phyloP scores from a whole-genome alignment of 2,888 invertebrate genomes.

The Perdita meconis region DNA sequence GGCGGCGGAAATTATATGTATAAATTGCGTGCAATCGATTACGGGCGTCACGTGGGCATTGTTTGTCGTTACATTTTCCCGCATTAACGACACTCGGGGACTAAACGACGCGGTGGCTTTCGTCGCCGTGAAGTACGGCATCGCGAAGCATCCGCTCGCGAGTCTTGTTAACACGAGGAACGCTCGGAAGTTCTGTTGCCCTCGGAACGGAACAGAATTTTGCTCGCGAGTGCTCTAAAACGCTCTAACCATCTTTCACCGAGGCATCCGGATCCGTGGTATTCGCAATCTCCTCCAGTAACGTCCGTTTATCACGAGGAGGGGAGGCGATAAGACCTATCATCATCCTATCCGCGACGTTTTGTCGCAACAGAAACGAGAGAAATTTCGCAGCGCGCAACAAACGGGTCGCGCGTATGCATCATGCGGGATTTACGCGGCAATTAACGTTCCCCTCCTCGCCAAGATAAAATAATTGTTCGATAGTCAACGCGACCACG shows the following conservation, averaged over 20 bases:
- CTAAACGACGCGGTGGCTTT: conserved; percentile 23
- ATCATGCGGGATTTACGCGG: conserved; percentile 18
- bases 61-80: conserved; percentile 18
- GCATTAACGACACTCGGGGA: conserved; percentile 16
- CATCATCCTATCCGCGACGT: neutral
- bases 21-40: conserved; percentile 30
- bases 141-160: too few species aligned
- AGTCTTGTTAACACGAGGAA: too few species aligned
- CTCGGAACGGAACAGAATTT: too few species aligned
- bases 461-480: conserved; percentile 47
- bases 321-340: conserved; percentile 8
- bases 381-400: conserved; percentile 5
- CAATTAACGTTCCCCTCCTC: conserved; percentile 45
- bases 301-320: neutral
- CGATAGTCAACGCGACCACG: conserved; percentile 29
- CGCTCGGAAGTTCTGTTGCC: too few species aligned
- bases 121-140: neutral
- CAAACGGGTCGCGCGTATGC: neutral
- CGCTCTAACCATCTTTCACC: too few species aligned
- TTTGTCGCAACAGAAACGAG: conserved; percentile 3
- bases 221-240: too few species aligned
- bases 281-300: conserved; percentile 6
- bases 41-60: neutral
- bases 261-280: neutral
- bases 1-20: conserved; percentile 9